Percentiles rank a stretch among this genome's conserved stretches.
These are phyloP conservation scores for Gorsachius magnificus DNA, from an alignment of 2,797 vertebrate genomes.

Conservation along the genomic window DNA sequence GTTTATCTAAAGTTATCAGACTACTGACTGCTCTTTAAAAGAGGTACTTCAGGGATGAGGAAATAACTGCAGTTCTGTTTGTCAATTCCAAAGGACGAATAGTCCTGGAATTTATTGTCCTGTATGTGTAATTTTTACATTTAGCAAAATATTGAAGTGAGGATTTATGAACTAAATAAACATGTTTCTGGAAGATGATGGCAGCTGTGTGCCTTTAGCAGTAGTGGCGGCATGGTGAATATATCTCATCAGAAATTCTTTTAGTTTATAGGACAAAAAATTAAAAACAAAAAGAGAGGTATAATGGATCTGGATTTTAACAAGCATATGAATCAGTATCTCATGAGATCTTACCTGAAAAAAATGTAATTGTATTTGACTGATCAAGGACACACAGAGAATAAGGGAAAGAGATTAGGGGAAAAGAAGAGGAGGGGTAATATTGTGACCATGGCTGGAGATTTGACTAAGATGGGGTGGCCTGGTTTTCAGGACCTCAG, in stretches of 20 bases:
- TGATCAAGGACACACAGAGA: background rate
- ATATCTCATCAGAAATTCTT: conserved; percentile 26
- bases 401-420: background rate
- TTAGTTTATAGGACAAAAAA: conserved; percentile 53
- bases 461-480: background rate
- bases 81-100: background rate
- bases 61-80: background rate
- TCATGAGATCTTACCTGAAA: conserved; percentile 10
- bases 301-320: conserved; percentile 47
- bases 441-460: background rate
- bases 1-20: conserved; percentile 15
- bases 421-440: background rate
- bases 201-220: background rate
- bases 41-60: background rate
- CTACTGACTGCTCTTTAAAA: conserved; percentile 10
- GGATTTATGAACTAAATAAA: conserved; percentile 41
- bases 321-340: conserved; percentile 17
- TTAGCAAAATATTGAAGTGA: background rate
- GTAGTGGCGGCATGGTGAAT: background rate
- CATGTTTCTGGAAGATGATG: background rate
- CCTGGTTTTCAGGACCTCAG: background rate
- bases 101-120: conserved; percentile 19
- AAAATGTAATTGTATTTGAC: background rate
- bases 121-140: background rate
- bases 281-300: conserved; percentile 34